Evolutionary conservation across 2,113 vertebrate species (phyloP).

Genomic region (Mustela lutreola): DNA sequence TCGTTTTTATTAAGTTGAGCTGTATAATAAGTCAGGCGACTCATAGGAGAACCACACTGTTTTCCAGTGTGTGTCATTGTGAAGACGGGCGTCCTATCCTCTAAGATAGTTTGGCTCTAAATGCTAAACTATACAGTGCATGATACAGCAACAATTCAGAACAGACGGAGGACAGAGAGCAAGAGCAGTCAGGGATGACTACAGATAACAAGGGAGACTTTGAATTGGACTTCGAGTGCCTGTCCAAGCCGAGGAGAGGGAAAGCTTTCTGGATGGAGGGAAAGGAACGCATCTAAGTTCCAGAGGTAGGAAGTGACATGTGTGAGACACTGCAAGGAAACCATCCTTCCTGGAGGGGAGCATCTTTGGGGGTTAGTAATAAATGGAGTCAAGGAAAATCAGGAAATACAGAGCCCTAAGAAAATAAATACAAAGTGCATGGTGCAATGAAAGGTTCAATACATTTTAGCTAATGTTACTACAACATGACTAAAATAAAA

Average conservation of each 20-base stretch:
- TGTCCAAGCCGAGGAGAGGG: neutral
- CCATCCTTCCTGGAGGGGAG: neutral
- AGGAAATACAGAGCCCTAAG: neutral
- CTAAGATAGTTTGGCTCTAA: neutral
- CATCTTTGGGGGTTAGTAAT: neutral
- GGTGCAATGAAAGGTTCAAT: neutral
- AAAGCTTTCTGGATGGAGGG: neutral
- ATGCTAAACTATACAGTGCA: neutral
- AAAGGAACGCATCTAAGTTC: neutral
- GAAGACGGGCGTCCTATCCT: neutral
- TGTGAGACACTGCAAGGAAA: neutral
- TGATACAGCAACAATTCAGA: neutral
- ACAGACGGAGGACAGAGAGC: neutral
- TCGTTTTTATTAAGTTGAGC: neutral
- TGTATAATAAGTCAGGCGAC: neutral
- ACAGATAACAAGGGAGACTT: neutral
- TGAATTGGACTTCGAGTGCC: neutral
- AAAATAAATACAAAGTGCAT: neutral
- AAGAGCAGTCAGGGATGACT: neutral
- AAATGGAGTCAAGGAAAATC: neutral
- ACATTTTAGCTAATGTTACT: neutral
- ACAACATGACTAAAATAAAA: neutral
- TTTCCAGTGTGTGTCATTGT: neutral
- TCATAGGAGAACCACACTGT: neutral
- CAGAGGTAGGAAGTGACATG: neutral